Percentiles rank a stretch among this genome's conserved stretches.
Conservation (phyloP, 2,888 invertebrate species). For the Lysandra coridon region DNA sequence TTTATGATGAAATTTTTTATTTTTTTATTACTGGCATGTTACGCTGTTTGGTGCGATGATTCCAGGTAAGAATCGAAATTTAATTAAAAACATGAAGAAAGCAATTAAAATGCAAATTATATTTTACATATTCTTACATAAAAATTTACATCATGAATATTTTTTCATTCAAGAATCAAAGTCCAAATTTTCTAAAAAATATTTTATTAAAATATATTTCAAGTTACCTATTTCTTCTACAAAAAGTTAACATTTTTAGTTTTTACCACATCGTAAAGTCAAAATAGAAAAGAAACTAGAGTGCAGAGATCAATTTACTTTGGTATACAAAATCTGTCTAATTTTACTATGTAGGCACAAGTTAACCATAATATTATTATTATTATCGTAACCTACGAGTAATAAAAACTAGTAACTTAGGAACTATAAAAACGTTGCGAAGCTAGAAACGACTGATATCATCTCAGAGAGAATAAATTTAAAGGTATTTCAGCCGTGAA, state of each 20-base stretch:
- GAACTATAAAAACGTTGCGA: not conserved
- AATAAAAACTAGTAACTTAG: not conserved
- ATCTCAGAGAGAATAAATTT: not conserved
- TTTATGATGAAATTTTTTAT: conserved; percentile 43
- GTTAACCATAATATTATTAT: too few relatives aligned
- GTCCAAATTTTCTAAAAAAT: not conserved
- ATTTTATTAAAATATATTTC: not conserved
- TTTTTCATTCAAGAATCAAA: not conserved
- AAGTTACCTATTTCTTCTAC: not conserved
- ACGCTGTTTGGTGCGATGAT: conserved; percentile 62
- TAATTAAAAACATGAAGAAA: not conserved
- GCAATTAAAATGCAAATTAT: not conserved
- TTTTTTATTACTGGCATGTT: conserved; percentile 58
- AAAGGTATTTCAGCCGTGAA: not conserved
- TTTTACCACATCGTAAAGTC: too few relatives aligned
- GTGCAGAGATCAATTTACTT: not conserved
- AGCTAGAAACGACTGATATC: not conserved
- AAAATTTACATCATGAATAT: not conserved
- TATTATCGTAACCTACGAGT: not conserved
- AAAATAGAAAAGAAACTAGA: too few relatives aligned
- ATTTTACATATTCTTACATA: not conserved
- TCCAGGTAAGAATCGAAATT: conserved; percentile 52
- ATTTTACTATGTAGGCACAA: not conserved
- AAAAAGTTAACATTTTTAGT: too few relatives aligned
- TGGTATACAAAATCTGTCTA: not conserved